Percentiles rank a stretch among this genome's conserved stretches.
phyloP scores from a whole-genome alignment of 2,797 vertebrate genomes.

The Manis pentadactyla region DNA sequence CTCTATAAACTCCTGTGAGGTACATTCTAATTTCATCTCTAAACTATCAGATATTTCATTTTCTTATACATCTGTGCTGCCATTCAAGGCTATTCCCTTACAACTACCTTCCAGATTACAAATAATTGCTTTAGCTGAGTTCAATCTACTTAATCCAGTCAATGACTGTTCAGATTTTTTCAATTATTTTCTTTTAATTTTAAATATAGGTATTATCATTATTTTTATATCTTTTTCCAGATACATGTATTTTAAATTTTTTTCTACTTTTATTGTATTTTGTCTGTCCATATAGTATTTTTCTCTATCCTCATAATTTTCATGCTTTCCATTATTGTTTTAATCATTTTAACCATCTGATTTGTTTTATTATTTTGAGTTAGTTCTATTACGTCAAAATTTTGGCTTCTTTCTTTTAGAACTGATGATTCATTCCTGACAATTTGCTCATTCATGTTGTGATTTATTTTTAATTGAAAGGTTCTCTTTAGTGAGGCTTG shows the following conservation, averaged over 20 bases:
- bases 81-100: not conserved
- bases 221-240: not conserved
- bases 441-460: not conserved
- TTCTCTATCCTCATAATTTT: not conserved
- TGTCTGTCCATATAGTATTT: not conserved
- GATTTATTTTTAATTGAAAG: not conserved
- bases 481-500: not conserved
- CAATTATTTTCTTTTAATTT: not conserved
- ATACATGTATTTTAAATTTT: not conserved
- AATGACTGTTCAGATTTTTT: not conserved
- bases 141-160: not conserved
- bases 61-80: not conserved
- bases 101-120: not conserved
- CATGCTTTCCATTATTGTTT: not conserved
- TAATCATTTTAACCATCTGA: not conserved
- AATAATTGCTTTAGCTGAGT: not conserved
- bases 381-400: not conserved
- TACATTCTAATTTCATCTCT: not conserved
- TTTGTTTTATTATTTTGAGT: not conserved
- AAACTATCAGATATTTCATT: not conserved
- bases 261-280: not conserved
- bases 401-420: not conserved
- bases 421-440: not conserved
- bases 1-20: not conserved
- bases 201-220: not conserved